These are phyloP conservation scores for Gila orcuttii DNA, from an alignment of 2,113 vertebrate genomes.

Conservation along the genomic window DNA sequence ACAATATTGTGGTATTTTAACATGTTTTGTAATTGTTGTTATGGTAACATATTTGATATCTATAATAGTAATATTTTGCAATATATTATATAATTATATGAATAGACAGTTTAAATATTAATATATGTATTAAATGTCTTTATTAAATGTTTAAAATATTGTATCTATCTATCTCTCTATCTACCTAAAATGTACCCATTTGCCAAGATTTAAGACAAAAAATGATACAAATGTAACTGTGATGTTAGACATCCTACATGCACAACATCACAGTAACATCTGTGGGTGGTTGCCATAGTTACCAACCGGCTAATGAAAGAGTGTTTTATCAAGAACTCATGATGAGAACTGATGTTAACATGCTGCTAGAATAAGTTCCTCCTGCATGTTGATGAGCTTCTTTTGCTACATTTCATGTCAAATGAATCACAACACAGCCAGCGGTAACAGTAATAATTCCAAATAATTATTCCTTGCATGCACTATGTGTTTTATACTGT, in stretches of 20 bases:
- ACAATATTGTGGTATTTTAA: no score
- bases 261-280: background rate
- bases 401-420: background rate
- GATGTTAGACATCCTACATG: conserved; percentile 9
- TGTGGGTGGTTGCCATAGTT: conserved; percentile 37
- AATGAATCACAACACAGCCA: background rate
- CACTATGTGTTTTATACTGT: no score
- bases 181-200: background rate
- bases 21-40: no score
- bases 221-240: background rate
- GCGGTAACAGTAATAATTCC: background rate
- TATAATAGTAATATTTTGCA: no score
- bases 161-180: no score
- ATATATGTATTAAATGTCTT: no score
- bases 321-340: background rate
- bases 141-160: no score
- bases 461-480: no score
- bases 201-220: background rate
- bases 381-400: background rate
- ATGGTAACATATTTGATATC: no score
- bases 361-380: conserved; percentile 7
- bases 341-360: conserved; percentile 11
- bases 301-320: conserved; percentile 39
- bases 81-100: no score
- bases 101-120: no score